Evolutionary conservation across 2,797 vertebrate species (phyloP).

Genomic region (Chelon labrosus): DNA sequence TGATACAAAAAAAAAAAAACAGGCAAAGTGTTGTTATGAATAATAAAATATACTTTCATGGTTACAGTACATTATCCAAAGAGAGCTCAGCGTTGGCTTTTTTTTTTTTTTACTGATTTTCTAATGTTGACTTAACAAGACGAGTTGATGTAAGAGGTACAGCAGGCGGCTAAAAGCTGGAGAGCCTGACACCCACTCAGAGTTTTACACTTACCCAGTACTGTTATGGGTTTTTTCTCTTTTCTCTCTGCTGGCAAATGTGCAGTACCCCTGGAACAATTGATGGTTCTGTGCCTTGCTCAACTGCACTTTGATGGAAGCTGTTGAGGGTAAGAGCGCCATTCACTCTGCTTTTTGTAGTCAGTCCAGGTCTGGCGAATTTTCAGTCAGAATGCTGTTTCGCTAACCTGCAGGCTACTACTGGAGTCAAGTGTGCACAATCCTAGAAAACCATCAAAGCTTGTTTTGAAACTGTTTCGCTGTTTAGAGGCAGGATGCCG

Average conservation of each 20-base stretch:
- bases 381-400: conserved; percentile 51
- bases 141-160: conserved; percentile 24
- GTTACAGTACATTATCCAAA: conserved; percentile 52
- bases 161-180: conserved; percentile 34
- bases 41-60: conserved; percentile 65
- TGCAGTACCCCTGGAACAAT: conserved; percentile 38
- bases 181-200: conserved; percentile 47
- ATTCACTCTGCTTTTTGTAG: conserved; percentile 48
- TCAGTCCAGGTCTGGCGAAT: conserved; percentile 52
- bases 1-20: conserved; percentile 54
- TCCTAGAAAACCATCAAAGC: conserved; percentile 53
- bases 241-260: conserved; percentile 41
- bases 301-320: conserved; percentile 56
- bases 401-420: conserved; percentile 45
- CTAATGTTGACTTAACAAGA: conserved; percentile 38
- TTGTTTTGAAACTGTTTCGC: conserved; percentile 45
- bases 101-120: conserved; percentile 31
- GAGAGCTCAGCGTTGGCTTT: conserved; percentile 4
- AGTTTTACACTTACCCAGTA: conserved; percentile 34
- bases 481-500: conserved; percentile 40
- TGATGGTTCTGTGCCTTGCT: conserved; percentile 60
- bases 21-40: conserved; percentile 62
- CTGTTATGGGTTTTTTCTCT: conserved; percentile 16
- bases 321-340: conserved; percentile 39
- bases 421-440: conserved; percentile 44